A percentile compares a stretch with the other conserved stretches of the same genome.
Conservation (phyloP, 2,888 invertebrate species). For the Pherbina coryleti region DNA sequence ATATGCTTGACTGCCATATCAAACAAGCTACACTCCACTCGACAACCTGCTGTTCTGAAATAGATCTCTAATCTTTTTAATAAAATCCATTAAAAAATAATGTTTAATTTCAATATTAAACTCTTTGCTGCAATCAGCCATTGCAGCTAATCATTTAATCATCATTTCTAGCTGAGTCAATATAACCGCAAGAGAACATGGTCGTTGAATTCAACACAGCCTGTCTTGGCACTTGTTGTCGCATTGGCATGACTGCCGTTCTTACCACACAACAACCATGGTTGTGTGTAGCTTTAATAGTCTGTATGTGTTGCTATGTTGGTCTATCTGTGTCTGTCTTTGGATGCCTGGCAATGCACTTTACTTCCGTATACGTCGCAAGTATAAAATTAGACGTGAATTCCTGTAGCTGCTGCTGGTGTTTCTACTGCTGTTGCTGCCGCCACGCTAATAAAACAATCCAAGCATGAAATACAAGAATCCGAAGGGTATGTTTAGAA, state of each 20-base stretch:
- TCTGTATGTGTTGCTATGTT: background rate
- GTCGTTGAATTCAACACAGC: background rate
- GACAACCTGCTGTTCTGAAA: too few species aligned
- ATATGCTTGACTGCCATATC: too few species aligned
- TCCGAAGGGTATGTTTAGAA: constrained; percentile 32
- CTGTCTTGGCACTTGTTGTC: background rate
- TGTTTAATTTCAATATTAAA: constrained; percentile 1
- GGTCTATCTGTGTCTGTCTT: background rate
- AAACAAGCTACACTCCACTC: too few species aligned
- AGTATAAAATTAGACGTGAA: constrained; percentile 27
- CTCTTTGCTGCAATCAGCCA: background rate
- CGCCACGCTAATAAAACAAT: constrained; percentile 32
- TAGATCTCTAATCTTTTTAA: background rate
- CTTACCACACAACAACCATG: background rate
- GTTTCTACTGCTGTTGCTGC: background rate
- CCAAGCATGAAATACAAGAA: constrained; percentile 32
- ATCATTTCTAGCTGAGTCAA: constrained; percentile 10
- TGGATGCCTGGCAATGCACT: constrained; percentile 17
- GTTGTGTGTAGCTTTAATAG: background rate
- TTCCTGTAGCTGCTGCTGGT: background rate
- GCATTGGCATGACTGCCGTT: background rate
- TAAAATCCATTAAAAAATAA: background rate
- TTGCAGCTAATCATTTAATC: constrained; percentile 26
- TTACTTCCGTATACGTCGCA: constrained; percentile 32
- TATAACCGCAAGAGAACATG: background rate